Base-by-base conservation (phyloP, 1,140 invertebrate genomes). In the Aphelinus atriplicis region DNA sequence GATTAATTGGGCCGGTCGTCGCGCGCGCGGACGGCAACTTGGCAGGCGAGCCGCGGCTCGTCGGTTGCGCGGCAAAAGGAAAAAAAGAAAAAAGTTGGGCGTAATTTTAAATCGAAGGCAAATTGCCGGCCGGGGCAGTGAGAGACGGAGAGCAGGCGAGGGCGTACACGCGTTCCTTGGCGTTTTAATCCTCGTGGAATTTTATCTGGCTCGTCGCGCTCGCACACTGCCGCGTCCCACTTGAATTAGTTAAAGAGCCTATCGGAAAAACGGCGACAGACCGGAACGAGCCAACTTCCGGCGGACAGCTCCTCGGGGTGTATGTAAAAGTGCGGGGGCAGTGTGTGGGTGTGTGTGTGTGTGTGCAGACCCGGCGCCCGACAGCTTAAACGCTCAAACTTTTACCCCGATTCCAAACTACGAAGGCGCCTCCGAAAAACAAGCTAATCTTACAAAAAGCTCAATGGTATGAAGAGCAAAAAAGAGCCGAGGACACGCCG, bases 171-270 rank as follows among this genome's bases (percentile, higher is more conserved):
- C 26, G 26, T 26, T 26, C 26, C 26, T 57, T 67, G 56, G 42
- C 43, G 57, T 55, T 80, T 78, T 80, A 80, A 81, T 79, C 73
- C 77, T 50, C 57, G 5, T 7, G 63, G 73, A 80, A 79, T 80
- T 81, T 82, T 77, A 76, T 74, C 55, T 42, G n/a, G 50, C 45
- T 51, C 67, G 42, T 7, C 69, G 48, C 60, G 47, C 46, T 66
- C 10, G 42, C n/a, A 7, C 26, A 26, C 26, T 26, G 26, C 26
- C 26, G 26, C 26, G 26, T 26, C 26, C 26, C 63, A 76, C 78
- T 74, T 82, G 79, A 83, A 81, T 84, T 83, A 80, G 78, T 83
- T 82, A 78, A 83, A 83, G 74, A 80, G 77, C 73, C 77, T 80
- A 83, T 82, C 77, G 77, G 73, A 81, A 81, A 82, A 81, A 77